These are phyloP conservation scores for Sialis lutaria DNA, from an alignment of 2,888 invertebrate genomes.

Conservation along the genomic window DNA sequence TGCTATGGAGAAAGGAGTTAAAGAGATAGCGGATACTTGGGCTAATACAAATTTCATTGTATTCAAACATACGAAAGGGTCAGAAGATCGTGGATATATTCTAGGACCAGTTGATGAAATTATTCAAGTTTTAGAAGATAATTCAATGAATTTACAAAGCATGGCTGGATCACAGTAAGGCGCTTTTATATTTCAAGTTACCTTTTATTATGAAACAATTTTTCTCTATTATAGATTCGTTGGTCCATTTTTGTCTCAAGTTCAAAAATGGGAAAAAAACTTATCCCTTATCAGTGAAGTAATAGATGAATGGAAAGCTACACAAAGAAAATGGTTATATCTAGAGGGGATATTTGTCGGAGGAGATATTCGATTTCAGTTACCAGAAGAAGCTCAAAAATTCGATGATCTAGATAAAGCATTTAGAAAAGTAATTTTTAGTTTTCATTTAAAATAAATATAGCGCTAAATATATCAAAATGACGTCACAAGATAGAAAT, in stretches of 20 bases:
- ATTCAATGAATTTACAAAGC: conserved; percentile 76
- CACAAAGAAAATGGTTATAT: conserved; percentile 83
- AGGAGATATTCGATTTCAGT: conserved; percentile 69
- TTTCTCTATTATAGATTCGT: conserved; percentile 47
- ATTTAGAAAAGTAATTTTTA: conserved; percentile 45
- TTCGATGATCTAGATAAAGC: conserved; percentile 76
- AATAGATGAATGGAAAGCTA: conserved; percentile 71
- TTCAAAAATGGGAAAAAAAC: conserved; percentile 73
- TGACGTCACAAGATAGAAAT: too few relatives aligned
- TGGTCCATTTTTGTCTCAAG: conserved; percentile 67
- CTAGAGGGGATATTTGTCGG: conserved; percentile 84
- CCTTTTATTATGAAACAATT: not conserved
- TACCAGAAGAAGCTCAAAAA: conserved; percentile 79
- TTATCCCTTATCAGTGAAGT: conserved; percentile 70
- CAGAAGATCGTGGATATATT: conserved; percentile 63
- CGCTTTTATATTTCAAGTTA: too few relatives aligned
- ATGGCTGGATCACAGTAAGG: conserved; percentile 71
- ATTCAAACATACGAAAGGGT: conserved; percentile 47
- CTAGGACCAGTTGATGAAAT: conserved; percentile 75
- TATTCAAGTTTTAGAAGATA: conserved; percentile 66
- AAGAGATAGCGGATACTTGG: conserved; percentile 67
- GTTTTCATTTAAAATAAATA: not conserved
- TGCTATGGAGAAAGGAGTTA: conserved; percentile 76
- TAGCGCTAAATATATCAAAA: too few relatives aligned
- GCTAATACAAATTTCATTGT: conserved; percentile 43